phyloP scores from a whole-genome alignment of 2,113 vertebrate genomes.

The Entelurus aequoreus region DNA sequence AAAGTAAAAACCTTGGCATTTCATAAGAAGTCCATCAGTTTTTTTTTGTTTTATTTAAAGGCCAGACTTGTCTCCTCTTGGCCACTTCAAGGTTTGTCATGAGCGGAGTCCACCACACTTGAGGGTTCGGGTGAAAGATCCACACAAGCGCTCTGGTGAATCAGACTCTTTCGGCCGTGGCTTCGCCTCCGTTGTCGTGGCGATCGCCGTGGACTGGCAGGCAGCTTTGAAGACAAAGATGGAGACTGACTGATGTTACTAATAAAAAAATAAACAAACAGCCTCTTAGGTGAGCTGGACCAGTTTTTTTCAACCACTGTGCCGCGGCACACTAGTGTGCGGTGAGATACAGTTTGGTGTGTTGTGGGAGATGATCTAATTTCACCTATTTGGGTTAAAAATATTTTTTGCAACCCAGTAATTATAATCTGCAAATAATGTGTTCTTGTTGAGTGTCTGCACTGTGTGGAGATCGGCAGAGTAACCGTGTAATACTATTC shows the following conservation, averaged over 20 bases:
- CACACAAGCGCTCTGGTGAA: conserved; percentile 64
- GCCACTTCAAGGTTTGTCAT: conserved; percentile 7
- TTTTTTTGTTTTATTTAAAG: background rate
- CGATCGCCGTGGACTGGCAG: conserved; percentile 55
- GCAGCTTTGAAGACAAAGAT: conserved; percentile 36
- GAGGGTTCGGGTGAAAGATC: conserved; percentile 72
- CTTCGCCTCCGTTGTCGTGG: conserved; percentile 62
- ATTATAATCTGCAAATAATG: too few relatives aligned
- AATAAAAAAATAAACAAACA: too few relatives aligned
- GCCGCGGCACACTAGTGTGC: too few relatives aligned
- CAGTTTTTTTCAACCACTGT: too few relatives aligned
- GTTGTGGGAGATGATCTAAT: too few relatives aligned
- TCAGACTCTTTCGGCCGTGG: conserved; percentile 50
- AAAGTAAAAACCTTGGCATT: conserved; percentile 34
- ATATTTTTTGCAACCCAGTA: too few relatives aligned
- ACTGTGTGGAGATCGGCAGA: too few relatives aligned
- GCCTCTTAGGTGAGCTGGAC: too few relatives aligned
- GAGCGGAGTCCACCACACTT: conserved; percentile 15
- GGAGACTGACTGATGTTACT: background rate
- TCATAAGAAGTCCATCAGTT: conserved; percentile 12
- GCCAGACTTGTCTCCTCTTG: background rate
- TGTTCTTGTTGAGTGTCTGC: too few relatives aligned
- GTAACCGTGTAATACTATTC: too few relatives aligned
- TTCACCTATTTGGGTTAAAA: too few relatives aligned
- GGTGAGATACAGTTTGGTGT: too few relatives aligned